These are phyloP conservation scores for Drosophila histrio DNA, from an alignment of 2,888 invertebrate species.

Conservation along the genomic window DNA sequence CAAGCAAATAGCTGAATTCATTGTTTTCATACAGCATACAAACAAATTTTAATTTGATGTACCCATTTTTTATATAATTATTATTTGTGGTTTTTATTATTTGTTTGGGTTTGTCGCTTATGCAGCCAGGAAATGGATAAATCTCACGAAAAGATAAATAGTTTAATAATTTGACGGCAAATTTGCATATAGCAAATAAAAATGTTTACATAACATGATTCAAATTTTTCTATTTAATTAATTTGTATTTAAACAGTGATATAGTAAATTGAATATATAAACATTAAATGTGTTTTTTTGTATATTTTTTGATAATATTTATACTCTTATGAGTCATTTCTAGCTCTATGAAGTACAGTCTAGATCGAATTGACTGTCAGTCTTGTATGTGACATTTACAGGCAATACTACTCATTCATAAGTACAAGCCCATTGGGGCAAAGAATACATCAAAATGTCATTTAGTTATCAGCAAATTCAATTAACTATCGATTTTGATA, in stretches of 20 bases:
- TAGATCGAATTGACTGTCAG: neutral
- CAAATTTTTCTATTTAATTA: conserved; percentile 10
- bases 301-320: neutral
- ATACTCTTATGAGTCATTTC: neutral
- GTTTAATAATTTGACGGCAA: conserved; percentile 7
- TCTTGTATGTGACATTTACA: conserved; percentile 19
- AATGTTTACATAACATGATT: conserved; percentile 12
- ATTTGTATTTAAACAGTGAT: conserved; percentile 10
- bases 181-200: conserved; percentile 16
- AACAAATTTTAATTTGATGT: conserved; percentile 14
- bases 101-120: conserved; percentile 8
- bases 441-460: conserved; percentile 49
- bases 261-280: neutral
- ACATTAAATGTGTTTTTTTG: neutral
- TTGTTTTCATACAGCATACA: neutral
- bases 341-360: neutral
- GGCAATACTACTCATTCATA: neutral
- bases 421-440: neutral
- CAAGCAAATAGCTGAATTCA: neutral
- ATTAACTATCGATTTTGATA: conserved; percentile 70
- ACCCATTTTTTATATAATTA: neutral
- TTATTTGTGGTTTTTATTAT: conserved; percentile 23
- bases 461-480: conserved; percentile 64
- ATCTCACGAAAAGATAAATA: conserved; percentile 6
- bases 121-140: neutral